Evolutionary conservation across 2,113 vertebrate species (phyloP).

Genomic region (Thalassoma bifasciatum): DNA sequence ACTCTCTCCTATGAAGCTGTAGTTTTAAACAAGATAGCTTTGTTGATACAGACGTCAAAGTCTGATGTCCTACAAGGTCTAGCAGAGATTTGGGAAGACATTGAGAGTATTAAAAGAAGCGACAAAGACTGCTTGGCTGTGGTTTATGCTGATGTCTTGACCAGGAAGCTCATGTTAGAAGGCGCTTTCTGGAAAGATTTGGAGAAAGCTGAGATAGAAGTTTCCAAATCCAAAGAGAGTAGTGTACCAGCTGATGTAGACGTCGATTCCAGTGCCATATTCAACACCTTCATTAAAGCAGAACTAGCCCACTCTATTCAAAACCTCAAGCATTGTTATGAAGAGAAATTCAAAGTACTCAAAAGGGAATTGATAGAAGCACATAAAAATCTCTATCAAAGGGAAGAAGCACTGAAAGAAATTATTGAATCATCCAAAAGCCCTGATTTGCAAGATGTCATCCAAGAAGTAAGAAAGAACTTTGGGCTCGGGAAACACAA

Average conservation of each 20-base stretch:
- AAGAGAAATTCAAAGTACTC: conserved; percentile 85
- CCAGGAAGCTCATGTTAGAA: conserved; percentile 90
- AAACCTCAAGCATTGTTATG: conserved; percentile 87
- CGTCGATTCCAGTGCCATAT: conserved; percentile 56
- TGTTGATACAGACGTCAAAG: conserved; percentile 86
- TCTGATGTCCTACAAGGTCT: conserved; percentile 85
- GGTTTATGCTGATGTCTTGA: conserved; percentile 86
- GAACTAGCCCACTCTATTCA: conserved; percentile 89
- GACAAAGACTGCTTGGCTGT: conserved; percentile 75
- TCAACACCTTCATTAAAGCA: conserved; percentile 84
- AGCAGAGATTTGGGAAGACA: conserved; percentile 83
- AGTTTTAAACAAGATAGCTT: conserved; percentile 90
- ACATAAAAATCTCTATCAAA: conserved; percentile 85
- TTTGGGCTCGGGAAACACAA: conserved; percentile 71
- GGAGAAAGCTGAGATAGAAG: conserved; percentile 78
- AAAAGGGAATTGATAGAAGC: conserved; percentile 88
- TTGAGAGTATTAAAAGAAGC: conserved; percentile 74
- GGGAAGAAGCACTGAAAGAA: conserved; percentile 84
- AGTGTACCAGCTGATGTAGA: conserved; percentile 52
- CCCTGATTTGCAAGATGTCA: conserved; percentile 83
- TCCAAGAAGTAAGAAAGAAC: conserved; percentile 84
- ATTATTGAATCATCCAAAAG: conserved; percentile 84
- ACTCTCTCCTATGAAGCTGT: conserved; percentile 90
- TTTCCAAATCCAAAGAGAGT: conserved; percentile 42
- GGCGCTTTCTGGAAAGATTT: conserved; percentile 90